Evolutionary conservation across 2,113 vertebrate genomes (phyloP), one percentile per base, ranked within the genome.

Genomic region (Pandion haliaetus): DNA sequence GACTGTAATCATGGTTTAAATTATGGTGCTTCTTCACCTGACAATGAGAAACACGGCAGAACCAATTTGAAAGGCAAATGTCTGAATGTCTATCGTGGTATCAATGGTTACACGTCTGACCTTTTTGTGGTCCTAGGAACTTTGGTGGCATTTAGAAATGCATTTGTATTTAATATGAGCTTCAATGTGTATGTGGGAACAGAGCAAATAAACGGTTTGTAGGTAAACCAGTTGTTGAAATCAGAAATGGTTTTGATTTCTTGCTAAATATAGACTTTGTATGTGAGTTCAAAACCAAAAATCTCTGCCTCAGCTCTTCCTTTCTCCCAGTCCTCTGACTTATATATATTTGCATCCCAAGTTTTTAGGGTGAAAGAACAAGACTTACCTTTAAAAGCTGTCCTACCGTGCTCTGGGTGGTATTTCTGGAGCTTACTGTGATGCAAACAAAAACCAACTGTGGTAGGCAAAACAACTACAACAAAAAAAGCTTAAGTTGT

Each of bases 321-420:
- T 58, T 80, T 80, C 19, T 82, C 4, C 17, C 29, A 14, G 10
- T 32, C 31, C 31, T 86, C 59, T 76, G 34, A 40, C 3, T n/a
- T n/a, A 72, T 0, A 4, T 17, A 3, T 45, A 32, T 79, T 66
- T 74, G 18, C 6, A 72, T 21, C 9, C 8, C 0, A 0, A 55
- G 9, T 9, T 70, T 47, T 28, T 73, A n/a, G 20, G 5, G 7
- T 10, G 11, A 61, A 88, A 90, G 11, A 86, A 9, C 4, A 45
- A 29, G 32, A 42, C 2, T 32, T 65, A 55, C 11, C 10, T 24
- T 49, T 44, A 71, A 80, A 24, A 72, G 5, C 17, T 55, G 4
- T 65, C 49, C 16, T 69, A 42, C 29, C 2, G 3, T 61, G 20
- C 7, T 38, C 17, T 57, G 29, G 78, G 17, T 9, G 12, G 23